Evolutionary conservation across 2,113 vertebrate genomes (phyloP), one percentile per base, ranked within the genome.

Genomic region (Percopsis transmontana): DNA sequence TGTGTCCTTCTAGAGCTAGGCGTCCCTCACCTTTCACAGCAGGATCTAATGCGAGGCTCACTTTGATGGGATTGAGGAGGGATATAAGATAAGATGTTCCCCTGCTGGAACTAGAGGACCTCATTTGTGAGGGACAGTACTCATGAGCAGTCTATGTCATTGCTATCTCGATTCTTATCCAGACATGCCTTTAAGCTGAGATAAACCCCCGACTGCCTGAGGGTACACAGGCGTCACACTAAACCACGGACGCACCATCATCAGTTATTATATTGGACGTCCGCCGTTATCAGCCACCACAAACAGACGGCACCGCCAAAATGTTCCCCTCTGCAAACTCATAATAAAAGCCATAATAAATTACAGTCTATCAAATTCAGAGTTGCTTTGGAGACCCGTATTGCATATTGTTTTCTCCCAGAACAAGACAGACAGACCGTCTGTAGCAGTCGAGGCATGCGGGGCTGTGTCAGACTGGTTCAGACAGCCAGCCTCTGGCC

Each of bases 181-280:
- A 5, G 21, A 66, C 68, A 57, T 79, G 74, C 73, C 62, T 58
- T 47, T 64, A 15, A 79, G 58, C 66, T 2, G 69, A 80, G 80
- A 83, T 80, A 72, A 82, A 66, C 62, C 58, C n/a, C 65, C 39
- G 56, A 67, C 72, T 62, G 75, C 69, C 64, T 42, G 80, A 85
- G 64, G 68, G 79, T 61, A 72, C 76, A 6, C 78, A 77, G 79
- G 81, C 77, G 23, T 75, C 79, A 33, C 13, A 42, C 24, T 18
- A 53, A 27, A 45, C 62, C 40, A 73, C 21, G 74, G 58, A 71
- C 69, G 54, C 2, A 55, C 54, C 69, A 77, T 51, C 74, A 58
- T 57, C 62, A 6, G 33, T 67, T 73, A 44, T 12, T 3, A 10
- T 10, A n/a, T 47, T 14, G 3, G 7, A 48, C 1, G 45, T 10